Conservation (phyloP, 1,140 invertebrate genomes). For the Muscidifurax raptorellus region DNA sequence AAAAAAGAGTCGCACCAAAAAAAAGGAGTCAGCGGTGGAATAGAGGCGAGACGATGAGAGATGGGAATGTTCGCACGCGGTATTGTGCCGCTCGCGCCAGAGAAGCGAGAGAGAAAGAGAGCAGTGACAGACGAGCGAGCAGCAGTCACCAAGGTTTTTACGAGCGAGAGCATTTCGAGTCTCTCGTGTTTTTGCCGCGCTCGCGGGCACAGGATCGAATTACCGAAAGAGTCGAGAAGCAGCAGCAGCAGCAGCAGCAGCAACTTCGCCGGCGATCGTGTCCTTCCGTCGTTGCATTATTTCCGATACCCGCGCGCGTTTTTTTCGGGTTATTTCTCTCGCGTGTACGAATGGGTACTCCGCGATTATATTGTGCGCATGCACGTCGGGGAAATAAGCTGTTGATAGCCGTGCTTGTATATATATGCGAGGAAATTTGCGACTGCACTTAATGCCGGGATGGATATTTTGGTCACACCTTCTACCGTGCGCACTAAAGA, state of each 20-base stretch:
- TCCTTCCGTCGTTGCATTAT: slow-evolving; percentile 21
- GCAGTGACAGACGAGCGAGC: slow-evolving; percentile 46
- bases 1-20: neutral
- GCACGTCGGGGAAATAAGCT: no score
- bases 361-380: no score
- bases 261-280: neutral
- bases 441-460: slow-evolving; percentile 22
- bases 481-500: slow-evolving; percentile 44
- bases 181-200: slow-evolving; percentile 33
- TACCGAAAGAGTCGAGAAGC: slow-evolving; percentile 16
- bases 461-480: slow-evolving; percentile 16
- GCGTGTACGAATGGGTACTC: no score
- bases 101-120: neutral
- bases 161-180: slow-evolving; percentile 16
- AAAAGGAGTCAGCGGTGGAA: slow-evolving; percentile 14
- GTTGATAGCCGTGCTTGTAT: no score
- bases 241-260: neutral
- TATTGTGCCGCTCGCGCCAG: neutral
- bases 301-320: neutral
- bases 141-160: slow-evolving; percentile 44
- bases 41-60: slow-evolving; percentile 41
- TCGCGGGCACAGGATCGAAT: slow-evolving; percentile 34
- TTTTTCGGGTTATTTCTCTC: no score
- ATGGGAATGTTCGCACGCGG: slow-evolving; percentile 45
- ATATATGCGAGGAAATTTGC: slow-evolving; percentile 21